A percentile compares a stretch with the other conserved stretches of the same genome.
Evolutionary conservation across 2,888 invertebrate genomes (phyloP).

Genomic region (Chirona hameri): DNA sequence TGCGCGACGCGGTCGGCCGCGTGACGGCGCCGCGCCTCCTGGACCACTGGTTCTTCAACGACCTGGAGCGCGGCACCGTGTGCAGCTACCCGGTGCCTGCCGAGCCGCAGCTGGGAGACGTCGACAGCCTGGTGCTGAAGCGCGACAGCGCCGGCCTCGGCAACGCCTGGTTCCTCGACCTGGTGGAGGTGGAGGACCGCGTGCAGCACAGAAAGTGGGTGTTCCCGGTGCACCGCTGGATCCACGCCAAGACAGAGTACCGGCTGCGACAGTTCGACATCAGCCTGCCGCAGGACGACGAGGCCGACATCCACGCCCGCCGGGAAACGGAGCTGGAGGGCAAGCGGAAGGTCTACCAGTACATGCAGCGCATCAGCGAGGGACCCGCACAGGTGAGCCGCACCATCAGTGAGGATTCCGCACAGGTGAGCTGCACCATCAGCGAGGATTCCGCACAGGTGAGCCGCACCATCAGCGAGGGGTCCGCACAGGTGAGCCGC

Average conservation of each 20-base stretch:
- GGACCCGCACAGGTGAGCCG: background rate
- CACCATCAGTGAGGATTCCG: background rate
- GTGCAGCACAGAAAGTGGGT: conserved; percentile 31
- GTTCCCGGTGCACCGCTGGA: conserved; percentile 49
- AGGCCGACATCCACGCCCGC: background rate
- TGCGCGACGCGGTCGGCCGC: conserved; percentile 4
- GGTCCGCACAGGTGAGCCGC: no score
- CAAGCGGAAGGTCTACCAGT: background rate
- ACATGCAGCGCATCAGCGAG: background rate
- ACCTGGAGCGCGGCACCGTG: conserved; percentile 24
- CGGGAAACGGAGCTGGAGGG: background rate
- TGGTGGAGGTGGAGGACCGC: conserved; percentile 39
- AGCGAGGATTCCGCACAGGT: no score
- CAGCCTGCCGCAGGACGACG: conserved; percentile 47
- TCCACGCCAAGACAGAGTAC: conserved; percentile 45
- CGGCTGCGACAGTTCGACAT: conserved; percentile 47
- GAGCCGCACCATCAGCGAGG: no score
- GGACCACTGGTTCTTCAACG: conserved; percentile 9
- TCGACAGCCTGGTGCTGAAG: conserved; percentile 46
- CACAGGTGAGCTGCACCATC: no score
- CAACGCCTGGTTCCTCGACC: conserved; percentile 47
- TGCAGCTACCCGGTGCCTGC: background rate
- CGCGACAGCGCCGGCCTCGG: conserved; percentile 46
- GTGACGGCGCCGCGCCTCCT: background rate
- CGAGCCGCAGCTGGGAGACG: conserved; percentile 27